These are phyloP conservation scores for Silurus meridionalis DNA, from an alignment of 2,113 vertebrate genomes.

Conservation along the genomic window DNA sequence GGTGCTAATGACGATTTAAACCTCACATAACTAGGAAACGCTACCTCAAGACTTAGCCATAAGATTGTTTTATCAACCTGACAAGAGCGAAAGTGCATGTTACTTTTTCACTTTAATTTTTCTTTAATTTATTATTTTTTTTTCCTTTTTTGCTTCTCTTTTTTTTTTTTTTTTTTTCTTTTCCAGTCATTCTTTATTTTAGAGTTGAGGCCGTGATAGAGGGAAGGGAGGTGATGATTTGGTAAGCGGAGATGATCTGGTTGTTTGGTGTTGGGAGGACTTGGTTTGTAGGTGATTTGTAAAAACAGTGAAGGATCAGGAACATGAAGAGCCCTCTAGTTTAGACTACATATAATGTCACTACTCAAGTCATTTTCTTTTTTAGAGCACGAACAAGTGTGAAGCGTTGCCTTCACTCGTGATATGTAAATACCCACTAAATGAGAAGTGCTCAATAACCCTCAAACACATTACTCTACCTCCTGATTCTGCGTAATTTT, in stretches of 20 bases:
- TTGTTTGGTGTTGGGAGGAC: conserved; percentile 14
- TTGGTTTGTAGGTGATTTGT: not conserved
- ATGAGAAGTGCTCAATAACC: conserved; percentile 28
- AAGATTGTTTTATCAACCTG: conserved; percentile 70
- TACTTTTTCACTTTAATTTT: conserved; percentile 56
- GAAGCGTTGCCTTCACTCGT: not conserved
- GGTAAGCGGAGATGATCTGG: conserved; percentile 15
- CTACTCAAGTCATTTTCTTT: not conserved
- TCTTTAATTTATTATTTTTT: conserved; percentile 65
- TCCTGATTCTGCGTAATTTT: conserved; percentile 44
- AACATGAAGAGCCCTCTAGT: not conserved
- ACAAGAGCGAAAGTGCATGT: conserved; percentile 60
- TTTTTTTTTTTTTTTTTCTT: conserved; percentile 51
- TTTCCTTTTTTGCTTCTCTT: conserved; percentile 36
- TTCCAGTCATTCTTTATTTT: conserved; percentile 59
- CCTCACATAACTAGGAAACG: conserved; percentile 78
- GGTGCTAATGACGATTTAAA: conserved; percentile 62
- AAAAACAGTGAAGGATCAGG: conserved; percentile 11
- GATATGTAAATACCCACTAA: not conserved
- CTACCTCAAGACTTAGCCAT: conserved; percentile 77
- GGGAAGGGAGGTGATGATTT: conserved; percentile 51
- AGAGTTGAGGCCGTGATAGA: conserved; percentile 53
- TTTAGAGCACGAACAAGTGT: not conserved
- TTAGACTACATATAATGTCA: not conserved
- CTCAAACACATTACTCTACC: conserved; percentile 42